Base-by-base conservation (phyloP, 2,797 vertebrate genomes). In the Alcedo quadribrachys region DNA sequence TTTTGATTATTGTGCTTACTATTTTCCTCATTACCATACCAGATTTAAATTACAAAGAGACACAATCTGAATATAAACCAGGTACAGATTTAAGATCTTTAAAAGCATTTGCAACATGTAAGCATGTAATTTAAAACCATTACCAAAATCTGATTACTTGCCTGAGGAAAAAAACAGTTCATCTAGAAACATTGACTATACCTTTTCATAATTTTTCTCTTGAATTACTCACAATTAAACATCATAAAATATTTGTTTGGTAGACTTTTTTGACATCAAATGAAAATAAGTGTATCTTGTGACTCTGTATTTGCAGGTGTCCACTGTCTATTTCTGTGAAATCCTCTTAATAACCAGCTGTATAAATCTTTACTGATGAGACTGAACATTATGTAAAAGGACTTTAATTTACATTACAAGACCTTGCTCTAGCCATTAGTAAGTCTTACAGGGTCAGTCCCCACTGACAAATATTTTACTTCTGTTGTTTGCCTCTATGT, bases 1-100 rank as follows among this genome's bases (percentile, higher is more conserved):
- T 89, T 96, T 95, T 94, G 82, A 96, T 96, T 94, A 96, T 92
- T 94, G 82, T 81, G 92, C 82, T 96, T 92, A 92, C 87, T 53
- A 93, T 93, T 96, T 97, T 95, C 92, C 76, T 94, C 92, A 60
- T 95, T 88, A 94, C 33, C 9, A 2, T 55, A 89, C 70, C 93
- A 94, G 89, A 91, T 93, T 95, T 96, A 93, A 93, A 83, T 96
- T 96, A 95, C 82, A 93, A 87, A 67, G 67, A 93, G 43, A 80
- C 77, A 88, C 78, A 94, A 95, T 84, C 91, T 92, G 84, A 95
- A 95, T 94, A 95, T 84, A 97, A 97, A 74, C 76, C 87, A 95
- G 80, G 83, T 91, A 84, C 82, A 58, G 66, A 74, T 54, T 86
- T 88, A 63, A 77, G 91, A 81, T 84, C 87, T 95, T 94, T 94